phyloP scores from a whole-genome alignment of 2,113 vertebrate genomes.

The Trichechus manatus region DNA sequence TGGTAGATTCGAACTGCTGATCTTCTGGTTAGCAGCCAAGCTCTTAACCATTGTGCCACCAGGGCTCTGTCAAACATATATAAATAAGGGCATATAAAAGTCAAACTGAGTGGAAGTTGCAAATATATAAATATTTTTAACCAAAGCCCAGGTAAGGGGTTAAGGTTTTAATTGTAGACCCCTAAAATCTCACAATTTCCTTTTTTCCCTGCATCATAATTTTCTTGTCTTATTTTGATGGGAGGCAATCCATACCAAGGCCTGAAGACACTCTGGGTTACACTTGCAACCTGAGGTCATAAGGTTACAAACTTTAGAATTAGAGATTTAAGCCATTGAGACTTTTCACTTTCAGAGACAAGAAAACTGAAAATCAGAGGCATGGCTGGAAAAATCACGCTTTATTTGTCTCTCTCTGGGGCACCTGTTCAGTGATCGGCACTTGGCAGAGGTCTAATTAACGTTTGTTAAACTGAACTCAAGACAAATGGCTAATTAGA shows the following conservation, averaged over 20 bases:
- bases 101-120: background rate
- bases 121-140: background rate
- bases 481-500: background rate
- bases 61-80: background rate
- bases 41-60: too few relatives aligned
- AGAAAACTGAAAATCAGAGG: constrained; percentile 5
- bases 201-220: background rate
- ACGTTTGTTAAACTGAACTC: background rate
- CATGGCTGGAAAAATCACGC: background rate
- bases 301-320: background rate
- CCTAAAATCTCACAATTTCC: background rate
- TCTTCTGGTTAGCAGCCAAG: too few relatives aligned
- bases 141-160: background rate
- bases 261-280: background rate
- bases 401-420: background rate
- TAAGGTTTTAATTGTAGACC: background rate
- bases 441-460: background rate
- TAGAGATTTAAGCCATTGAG: background rate
- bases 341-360: background rate
- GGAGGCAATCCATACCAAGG: background rate
- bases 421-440: accelerated
- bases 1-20: too few relatives aligned
- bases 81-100: background rate
- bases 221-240: background rate
- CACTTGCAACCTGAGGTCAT: background rate